Evolutionary conservation across 2,888 invertebrate genomes (phyloP).

Genomic region (Oligia latruncula): DNA sequence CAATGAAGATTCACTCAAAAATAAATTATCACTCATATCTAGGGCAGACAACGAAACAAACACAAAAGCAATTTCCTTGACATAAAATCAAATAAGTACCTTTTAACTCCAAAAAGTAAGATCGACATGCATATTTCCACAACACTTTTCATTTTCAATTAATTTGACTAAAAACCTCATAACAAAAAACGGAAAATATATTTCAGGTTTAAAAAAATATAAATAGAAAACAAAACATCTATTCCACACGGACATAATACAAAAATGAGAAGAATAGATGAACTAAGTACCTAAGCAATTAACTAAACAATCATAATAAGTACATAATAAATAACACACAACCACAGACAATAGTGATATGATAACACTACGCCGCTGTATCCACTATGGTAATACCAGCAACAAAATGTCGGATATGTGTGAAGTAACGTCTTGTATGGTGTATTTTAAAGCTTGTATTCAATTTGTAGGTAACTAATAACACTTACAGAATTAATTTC

Average conservation of each 20-base stretch:
- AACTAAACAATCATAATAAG: conserved; percentile 7
- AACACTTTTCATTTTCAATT: conserved; percentile 25
- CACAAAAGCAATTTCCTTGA: background rate
- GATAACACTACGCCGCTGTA: background rate
- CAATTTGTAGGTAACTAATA: conserved; percentile 34
- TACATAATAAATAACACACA: background rate
- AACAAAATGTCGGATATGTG: background rate
- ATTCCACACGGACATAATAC: conserved; percentile 1
- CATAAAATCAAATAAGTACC: conserved; percentile 27
- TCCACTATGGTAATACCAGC: background rate
- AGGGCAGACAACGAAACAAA: background rate
- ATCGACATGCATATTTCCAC: conserved; percentile 29
- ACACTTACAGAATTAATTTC: conserved; percentile 20
- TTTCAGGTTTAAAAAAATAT: background rate
- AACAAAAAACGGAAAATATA: background rate
- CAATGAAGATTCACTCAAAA: background rate
- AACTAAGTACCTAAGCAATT: background rate
- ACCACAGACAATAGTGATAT: background rate
- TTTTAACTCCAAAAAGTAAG: conserved; percentile 37
- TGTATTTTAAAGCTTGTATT: conserved; percentile 30
- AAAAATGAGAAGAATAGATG: conserved; percentile 4
- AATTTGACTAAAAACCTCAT: background rate
- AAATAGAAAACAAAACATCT: background rate
- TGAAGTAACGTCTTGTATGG: background rate
- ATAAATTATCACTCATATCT: background rate